A percentile compares a stretch with the other conserved stretches of the same genome.
These are phyloP conservation scores for Melanotaenia trifasciata DNA, from an alignment of 2,797 vertebrate species.

Conservation along the genomic window DNA sequence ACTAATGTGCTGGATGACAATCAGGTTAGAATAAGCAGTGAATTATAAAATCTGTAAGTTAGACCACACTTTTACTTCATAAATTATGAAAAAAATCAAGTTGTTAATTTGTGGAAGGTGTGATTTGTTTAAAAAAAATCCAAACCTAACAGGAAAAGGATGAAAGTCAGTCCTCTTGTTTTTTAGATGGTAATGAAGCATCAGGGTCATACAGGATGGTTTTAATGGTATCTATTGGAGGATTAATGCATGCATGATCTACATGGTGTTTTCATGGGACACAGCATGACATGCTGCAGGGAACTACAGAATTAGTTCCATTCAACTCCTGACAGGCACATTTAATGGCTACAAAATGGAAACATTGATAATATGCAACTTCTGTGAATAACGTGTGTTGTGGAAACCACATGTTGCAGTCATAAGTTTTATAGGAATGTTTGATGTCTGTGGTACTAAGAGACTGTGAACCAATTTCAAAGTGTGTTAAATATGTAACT, in stretches of 20 bases:
- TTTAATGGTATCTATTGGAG: not conserved
- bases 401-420: not conserved
- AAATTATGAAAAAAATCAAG: not conserved
- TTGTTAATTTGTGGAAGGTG: no score
- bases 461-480: conserved; percentile 3
- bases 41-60: not conserved
- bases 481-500: not conserved
- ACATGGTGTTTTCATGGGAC: not conserved
- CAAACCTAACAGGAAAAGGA: not conserved
- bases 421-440: conserved; percentile 2
- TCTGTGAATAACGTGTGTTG: not conserved
- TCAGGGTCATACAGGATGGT: not conserved
- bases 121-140: no score
- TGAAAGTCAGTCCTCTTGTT: not conserved
- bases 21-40: not conserved
- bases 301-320: not conserved
- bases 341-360: not conserved
- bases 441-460: not conserved
- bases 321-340: not conserved
- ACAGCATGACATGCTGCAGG: not conserved
- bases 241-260: not conserved
- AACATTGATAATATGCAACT: not conserved
- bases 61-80: not conserved
- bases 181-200: not conserved
- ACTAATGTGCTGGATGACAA: conserved; percentile 5